Conservation (phyloP, 2,888 invertebrate species). For the Macroteleia sp. region DNA sequence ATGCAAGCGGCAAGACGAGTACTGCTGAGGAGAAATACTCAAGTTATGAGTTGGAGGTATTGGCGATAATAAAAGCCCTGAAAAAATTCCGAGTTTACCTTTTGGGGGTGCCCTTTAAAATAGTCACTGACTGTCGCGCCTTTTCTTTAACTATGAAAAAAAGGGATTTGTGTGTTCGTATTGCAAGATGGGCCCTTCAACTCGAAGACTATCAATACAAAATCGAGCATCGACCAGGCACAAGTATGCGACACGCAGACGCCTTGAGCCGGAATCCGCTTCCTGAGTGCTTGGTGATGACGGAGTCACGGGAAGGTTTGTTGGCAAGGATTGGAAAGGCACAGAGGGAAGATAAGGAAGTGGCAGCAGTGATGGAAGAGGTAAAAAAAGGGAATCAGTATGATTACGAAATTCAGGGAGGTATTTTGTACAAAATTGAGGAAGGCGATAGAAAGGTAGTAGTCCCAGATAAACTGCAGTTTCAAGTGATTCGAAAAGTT, state of each 20-base stretch:
- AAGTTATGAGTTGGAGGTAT: background rate
- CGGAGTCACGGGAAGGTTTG: constrained; percentile 2
- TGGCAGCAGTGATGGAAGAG: background rate
- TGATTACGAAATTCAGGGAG: background rate
- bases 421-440: background rate
- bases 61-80: background rate
- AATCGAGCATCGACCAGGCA: too few relatives aligned
- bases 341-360: background rate
- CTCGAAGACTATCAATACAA: too few relatives aligned
- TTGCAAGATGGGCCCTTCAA: constrained; percentile 33
- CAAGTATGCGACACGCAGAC: constrained; percentile 22
- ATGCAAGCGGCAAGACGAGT: too few relatives aligned
- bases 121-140: background rate
- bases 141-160: constrained; percentile 28
- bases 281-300: background rate
- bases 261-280: constrained; percentile 13
- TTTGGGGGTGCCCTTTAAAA: background rate
- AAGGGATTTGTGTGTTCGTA: constrained; percentile 30
- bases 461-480: constrained; percentile 35
- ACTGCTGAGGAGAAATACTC: too few relatives aligned
- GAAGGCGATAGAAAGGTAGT: background rate
- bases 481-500: constrained; percentile 18
- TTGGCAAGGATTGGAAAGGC: constrained; percentile 1
- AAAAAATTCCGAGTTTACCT: background rate
- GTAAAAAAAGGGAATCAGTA: background rate